These are phyloP conservation scores for Pygocentrus nattereri DNA, from an alignment of 2,797 vertebrate genomes.

Conservation along the genomic window DNA sequence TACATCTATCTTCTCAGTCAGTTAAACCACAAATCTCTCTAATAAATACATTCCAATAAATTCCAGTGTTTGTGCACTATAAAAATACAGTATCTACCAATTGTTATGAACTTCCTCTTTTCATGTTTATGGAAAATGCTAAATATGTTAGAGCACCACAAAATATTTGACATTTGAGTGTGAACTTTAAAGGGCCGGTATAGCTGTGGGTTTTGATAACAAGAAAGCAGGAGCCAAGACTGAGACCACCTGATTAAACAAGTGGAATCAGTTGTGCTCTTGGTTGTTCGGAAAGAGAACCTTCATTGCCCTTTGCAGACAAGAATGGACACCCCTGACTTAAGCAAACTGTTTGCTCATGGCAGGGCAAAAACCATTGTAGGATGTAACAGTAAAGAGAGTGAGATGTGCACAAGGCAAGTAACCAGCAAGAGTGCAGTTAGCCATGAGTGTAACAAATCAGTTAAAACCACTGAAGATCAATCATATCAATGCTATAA, in stretches of 20 bases:
- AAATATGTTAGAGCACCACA: neutral
- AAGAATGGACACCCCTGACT: neutral
- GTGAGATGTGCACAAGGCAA: neutral
- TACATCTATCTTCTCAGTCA: neutral
- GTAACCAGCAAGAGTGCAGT: constrained; percentile 4
- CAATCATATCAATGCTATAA: neutral
- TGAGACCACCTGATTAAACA: too few species aligned
- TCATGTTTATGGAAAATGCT: neutral
- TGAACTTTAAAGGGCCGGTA: too few species aligned
- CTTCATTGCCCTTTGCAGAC: too few species aligned
- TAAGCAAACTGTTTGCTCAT: neutral
- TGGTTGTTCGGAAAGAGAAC: too few species aligned
- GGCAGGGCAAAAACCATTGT: neutral
- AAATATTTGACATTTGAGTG: neutral
- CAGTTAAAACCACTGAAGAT: neutral
- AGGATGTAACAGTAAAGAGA: neutral
- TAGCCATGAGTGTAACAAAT: neutral
- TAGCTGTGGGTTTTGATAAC: too few species aligned
- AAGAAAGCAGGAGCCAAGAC: too few species aligned
- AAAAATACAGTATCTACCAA: constrained; percentile 15
- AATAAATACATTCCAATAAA: constrained; percentile 18
- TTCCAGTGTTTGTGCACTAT: neutral
- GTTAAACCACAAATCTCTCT: neutral
- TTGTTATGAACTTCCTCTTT: neutral
- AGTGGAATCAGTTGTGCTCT: too few species aligned